Evolutionary conservation across 2,113 vertebrate genomes (phyloP).

Genomic region (Acrocephalus arundinaceus): DNA sequence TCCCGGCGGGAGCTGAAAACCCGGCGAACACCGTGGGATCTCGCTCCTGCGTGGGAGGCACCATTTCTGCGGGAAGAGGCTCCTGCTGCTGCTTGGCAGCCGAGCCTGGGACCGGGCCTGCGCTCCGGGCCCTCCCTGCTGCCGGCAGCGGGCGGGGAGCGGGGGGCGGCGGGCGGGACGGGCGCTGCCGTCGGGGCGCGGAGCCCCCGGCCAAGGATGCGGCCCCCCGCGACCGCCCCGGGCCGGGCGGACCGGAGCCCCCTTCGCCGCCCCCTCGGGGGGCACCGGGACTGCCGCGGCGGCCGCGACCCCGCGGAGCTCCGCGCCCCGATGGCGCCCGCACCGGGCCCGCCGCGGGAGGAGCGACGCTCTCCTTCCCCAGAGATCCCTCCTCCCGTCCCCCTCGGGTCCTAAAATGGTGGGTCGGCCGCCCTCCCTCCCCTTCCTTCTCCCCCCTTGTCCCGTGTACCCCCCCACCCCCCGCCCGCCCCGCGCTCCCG

Average conservation of each 20-base stretch:
- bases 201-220: neutral
- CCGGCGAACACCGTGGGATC: neutral
- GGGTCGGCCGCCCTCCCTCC: too few species aligned
- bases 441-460: too few species aligned
- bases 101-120: neutral
- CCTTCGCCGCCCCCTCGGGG: neutral
- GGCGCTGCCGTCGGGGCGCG: neutral
- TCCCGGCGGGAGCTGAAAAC: neutral
- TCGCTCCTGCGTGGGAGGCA: slow-evolving; percentile 2
- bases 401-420: too few species aligned
- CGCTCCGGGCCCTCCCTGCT: neutral
- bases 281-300: too few species aligned
- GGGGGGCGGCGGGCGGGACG: too few species aligned
- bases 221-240: neutral
- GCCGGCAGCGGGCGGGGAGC: neutral
- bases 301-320: too few species aligned
- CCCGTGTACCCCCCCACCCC: too few species aligned
- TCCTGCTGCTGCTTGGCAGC: neutral
- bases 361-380: too few species aligned
- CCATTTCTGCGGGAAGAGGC: neutral
- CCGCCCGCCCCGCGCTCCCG: too few species aligned
- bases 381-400: too few species aligned
- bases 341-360: too few species aligned
- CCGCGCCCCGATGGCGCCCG: too few species aligned
- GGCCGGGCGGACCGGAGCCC: neutral